These are phyloP conservation scores for Microctonus aethiopoides DNA, from an alignment of 2,888 invertebrate genomes.

Conservation along the genomic window DNA sequence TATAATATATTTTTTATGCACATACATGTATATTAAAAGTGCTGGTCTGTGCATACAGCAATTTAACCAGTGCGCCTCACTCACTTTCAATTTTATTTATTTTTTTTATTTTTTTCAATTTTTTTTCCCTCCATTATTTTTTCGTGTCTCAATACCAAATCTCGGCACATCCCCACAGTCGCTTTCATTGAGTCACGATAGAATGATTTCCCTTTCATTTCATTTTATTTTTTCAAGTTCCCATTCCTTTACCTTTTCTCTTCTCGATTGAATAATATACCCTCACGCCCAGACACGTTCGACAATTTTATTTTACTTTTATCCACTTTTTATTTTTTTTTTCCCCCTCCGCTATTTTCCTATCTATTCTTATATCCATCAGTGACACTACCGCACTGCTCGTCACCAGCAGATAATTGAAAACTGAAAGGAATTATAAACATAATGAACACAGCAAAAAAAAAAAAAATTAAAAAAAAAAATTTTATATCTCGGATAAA, in stretches of 20 bases:
- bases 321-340: background rate
- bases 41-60: constrained; percentile 3
- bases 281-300: constrained; percentile 4
- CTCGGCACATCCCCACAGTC: background rate
- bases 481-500: background rate
- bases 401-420: background rate
- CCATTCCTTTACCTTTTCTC: background rate
- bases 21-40: constrained; percentile 26
- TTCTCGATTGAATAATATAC: constrained; percentile 20
- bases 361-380: background rate
- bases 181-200: constrained; percentile 19
- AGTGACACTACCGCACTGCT: background rate
- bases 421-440: background rate
- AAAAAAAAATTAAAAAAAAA: background rate
- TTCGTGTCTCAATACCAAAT: constrained; percentile 12
- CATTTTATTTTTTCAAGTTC: background rate
- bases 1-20: background rate
- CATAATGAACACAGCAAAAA: background rate
- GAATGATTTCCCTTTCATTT: constrained; percentile 27
- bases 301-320: constrained; percentile 12
- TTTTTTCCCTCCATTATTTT: constrained; percentile 8
- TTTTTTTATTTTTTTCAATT: background rate
- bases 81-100: background rate
- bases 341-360: background rate
- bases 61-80: background rate